Evolutionary conservation across 2,888 invertebrate species (phyloP).

Genomic region (Drosophila paramelanica): DNA sequence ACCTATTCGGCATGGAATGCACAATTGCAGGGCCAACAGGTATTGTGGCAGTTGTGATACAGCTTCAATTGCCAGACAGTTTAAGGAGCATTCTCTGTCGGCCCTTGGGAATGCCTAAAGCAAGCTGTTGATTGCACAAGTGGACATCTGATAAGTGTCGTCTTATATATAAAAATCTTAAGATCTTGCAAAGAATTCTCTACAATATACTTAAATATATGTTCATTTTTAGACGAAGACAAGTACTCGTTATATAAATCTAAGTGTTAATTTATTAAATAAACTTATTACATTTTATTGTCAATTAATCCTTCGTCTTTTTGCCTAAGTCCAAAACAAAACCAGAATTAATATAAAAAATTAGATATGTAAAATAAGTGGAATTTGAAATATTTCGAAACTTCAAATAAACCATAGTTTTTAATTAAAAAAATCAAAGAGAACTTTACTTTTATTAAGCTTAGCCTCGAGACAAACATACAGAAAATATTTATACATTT

Average conservation of each 20-base stretch:
- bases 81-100: conserved; percentile 7
- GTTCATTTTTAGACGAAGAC: too few relatives aligned
- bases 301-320: too few relatives aligned
- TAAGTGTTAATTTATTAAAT: too few relatives aligned
- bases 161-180: background rate
- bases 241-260: too few relatives aligned
- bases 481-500: background rate
- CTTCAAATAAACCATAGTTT: background rate
- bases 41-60: conserved; percentile 8
- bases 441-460: background rate
- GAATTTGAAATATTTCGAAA: background rate
- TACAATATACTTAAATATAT: too few relatives aligned
- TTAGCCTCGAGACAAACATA: background rate
- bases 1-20: conserved; percentile 42
- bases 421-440: background rate
- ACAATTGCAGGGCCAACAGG: conserved; percentile 35
- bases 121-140: background rate
- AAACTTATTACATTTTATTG: too few relatives aligned
- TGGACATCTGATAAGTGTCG: background rate
- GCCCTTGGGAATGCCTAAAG: background rate
- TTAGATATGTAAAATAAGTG: background rate
- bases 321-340: background rate
- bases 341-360: background rate
- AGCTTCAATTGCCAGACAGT: conserved; percentile 50
- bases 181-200: too few relatives aligned